Conservation (phyloP, 2,888 invertebrate species). For the Microchrysa polita region DNA sequence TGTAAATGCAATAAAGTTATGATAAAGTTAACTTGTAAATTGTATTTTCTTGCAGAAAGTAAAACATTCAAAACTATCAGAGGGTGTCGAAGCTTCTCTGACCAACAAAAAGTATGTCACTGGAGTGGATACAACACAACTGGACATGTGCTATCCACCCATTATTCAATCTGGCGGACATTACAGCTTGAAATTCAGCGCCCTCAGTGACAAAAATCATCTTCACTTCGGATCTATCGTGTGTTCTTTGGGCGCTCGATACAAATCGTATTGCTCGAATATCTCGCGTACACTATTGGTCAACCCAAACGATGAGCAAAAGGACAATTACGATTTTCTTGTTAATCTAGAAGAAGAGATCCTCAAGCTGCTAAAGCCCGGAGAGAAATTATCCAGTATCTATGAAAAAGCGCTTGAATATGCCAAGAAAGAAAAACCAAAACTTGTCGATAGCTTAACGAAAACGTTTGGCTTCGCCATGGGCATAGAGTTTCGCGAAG, state of each 20-base stretch:
- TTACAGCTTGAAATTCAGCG: conserved; percentile 97
- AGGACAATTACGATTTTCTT: conserved; percentile 92
- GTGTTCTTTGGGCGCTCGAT: conserved; percentile 92
- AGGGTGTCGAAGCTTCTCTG: conserved; percentile 92
- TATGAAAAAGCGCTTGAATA: conserved; percentile 84
- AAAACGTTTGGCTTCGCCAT: conserved; percentile 97
- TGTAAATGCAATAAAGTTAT: too few relatives aligned
- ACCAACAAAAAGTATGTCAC: conserved; percentile 96
- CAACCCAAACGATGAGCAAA: conserved; percentile 82
- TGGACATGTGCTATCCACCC: conserved; percentile 98
- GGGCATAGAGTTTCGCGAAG: conserved; percentile 98
- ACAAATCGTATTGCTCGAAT: conserved; percentile 98
- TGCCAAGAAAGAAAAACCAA: conserved; percentile 87
- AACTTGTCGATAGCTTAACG: conserved; percentile 87
- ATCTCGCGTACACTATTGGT: conserved; percentile 96
- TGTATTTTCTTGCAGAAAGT: conserved; percentile 85
- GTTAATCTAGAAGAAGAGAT: conserved; percentile 90
- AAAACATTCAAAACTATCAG: conserved; percentile 93
- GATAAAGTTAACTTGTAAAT: too few relatives aligned
- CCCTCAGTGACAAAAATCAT: conserved; percentile 90
- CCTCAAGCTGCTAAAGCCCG: conserved; percentile 83
- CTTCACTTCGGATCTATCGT: conserved; percentile 97
- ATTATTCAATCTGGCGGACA: conserved; percentile 99
- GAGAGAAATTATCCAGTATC: conserved; percentile 84
- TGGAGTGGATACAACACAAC: conserved; percentile 85